Evolutionary conservation across 2,113 vertebrate genomes (phyloP).

Genomic region (Amphiprion ocellaris): DNA sequence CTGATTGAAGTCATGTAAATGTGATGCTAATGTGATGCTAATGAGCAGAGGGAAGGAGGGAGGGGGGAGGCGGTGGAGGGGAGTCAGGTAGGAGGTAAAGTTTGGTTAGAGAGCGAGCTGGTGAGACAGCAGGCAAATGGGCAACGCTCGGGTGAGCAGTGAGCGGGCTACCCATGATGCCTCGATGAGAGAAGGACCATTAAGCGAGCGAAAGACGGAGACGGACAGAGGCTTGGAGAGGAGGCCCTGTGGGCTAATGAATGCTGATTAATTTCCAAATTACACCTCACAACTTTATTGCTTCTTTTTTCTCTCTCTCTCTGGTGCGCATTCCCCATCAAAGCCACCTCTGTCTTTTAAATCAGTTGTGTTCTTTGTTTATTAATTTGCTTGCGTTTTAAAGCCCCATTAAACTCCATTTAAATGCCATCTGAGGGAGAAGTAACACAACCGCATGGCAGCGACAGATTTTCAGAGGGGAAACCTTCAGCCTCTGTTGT

Average conservation of each 20-base stretch:
- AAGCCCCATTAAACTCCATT: conserved; percentile 54
- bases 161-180: conserved; percentile 73
- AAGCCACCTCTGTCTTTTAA: conserved; percentile 16
- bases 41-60: conserved; percentile 66
- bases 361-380: conserved; percentile 26
- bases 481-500: not conserved
- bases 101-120: conserved; percentile 80
- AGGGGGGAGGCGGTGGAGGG: conserved; percentile 24
- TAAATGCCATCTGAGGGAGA: conserved; percentile 28
- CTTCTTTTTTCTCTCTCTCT: conserved; percentile 43
- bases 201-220: conserved; percentile 51
- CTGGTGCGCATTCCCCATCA: conserved; percentile 19
- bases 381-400: conserved; percentile 35
- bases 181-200: conserved; percentile 69
- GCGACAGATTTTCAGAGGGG: not conserved
- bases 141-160: conserved; percentile 78
- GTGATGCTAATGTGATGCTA: conserved; percentile 73
- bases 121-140: conserved; percentile 77
- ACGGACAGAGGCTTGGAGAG: conserved; percentile 44
- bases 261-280: conserved; percentile 81
- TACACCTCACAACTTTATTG: conserved; percentile 72
- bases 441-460: not conserved
- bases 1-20: conserved; percentile 60
- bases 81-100: conserved; percentile 79
- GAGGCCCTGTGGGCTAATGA: conserved; percentile 76